Evolutionary conservation across 2,797 vertebrate genomes (phyloP), one percentile per base, ranked within the genome.

Genomic region (Champsocephalus gunnari): DNA sequence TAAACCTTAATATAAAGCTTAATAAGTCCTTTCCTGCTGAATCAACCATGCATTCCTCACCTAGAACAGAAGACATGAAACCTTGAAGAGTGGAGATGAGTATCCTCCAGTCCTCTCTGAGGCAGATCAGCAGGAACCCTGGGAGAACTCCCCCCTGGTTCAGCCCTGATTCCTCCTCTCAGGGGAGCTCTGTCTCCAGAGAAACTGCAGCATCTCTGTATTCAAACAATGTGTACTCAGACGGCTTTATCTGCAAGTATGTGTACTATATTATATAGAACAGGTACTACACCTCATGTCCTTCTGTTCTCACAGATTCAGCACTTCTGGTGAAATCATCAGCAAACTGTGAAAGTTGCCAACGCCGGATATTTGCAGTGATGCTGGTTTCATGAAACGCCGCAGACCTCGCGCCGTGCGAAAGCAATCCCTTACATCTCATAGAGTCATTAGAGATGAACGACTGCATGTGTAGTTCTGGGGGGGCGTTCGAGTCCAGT

Each of bases 221-320:
- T 6, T 38, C 6, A 7, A 38, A 38, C 34, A 38, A 38, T 8
- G 2, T 38, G 6, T 38, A 38, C 34, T 38, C 34, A 38, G 28
- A 28, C 28, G 28, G 28, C 28, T 28, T 28, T 28, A 28, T 28
- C 28, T 28, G 28, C 28, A 28, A 4, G 28, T 28, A 28, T 28
- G 24, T 24, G 24, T 28, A 28, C 28, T 28, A 28, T 28, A 28
- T 28, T 4, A 28, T 28, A 28, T 28, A 28, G 4, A 28, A 4
- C 28, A 28, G 28, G 28, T 28, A 28, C 4, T 28, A 28, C 3
- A 28, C 28, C 28, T 28, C 28, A 12, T 57, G 81, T 84, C 83
- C 59, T 79, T 87, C 66, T 68, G 41, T 85, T 43, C 70, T 70
- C 58, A 90, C 80, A 62, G 77, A 83, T 88, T 91, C 89, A 89